Conservation (phyloP, 2,888 invertebrate genomes). For the Adelphocoris suturalis region DNA sequence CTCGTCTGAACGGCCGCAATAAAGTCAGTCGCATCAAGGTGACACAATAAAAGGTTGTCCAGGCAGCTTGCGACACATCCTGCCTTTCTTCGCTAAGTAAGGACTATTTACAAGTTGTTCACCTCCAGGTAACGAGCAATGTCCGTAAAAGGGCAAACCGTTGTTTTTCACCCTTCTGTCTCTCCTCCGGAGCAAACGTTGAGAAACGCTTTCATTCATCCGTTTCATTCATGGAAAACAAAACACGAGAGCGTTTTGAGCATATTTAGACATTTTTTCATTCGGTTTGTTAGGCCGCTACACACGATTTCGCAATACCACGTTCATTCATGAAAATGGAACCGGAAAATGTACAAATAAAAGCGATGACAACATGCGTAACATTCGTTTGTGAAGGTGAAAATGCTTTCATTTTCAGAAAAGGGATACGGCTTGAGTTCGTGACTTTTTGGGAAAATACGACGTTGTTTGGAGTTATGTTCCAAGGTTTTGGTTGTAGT, state of each 20-base stretch:
- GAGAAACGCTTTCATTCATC: slow-evolving; percentile 40
- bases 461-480: not conserved
- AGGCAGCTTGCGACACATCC: slow-evolving; percentile 56
- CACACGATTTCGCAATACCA: slow-evolving; percentile 30
- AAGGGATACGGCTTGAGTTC: not conserved
- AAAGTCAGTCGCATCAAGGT: not conserved
- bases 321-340: slow-evolving; percentile 48
- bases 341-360: slow-evolving; percentile 44
- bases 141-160: slow-evolving; percentile 24
- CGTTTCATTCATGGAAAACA: slow-evolving; percentile 1
- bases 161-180: slow-evolving; percentile 27
- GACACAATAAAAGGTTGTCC: slow-evolving; percentile 45
- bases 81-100: slow-evolving; percentile 58
- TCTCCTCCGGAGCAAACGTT: slow-evolving; percentile 12
- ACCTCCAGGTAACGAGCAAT: slow-evolving; percentile 48
- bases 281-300: not conserved
- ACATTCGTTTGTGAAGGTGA: slow-evolving; percentile 21
- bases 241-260: slow-evolving; percentile 12
- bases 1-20: slow-evolving; percentile 5
- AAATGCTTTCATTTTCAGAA: slow-evolving; percentile 19
- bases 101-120: slow-evolving; percentile 47
- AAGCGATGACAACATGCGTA: slow-evolving; percentile 17
- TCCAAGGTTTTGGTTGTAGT: slow-evolving; percentile 4
- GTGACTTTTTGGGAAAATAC: slow-evolving; percentile 27
- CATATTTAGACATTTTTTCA: not conserved